These are phyloP conservation scores for Bolinopsis microptera DNA, from an alignment of 37 sponge, comb jelly and placozoan genomes.

Conservation along the genomic window DNA sequence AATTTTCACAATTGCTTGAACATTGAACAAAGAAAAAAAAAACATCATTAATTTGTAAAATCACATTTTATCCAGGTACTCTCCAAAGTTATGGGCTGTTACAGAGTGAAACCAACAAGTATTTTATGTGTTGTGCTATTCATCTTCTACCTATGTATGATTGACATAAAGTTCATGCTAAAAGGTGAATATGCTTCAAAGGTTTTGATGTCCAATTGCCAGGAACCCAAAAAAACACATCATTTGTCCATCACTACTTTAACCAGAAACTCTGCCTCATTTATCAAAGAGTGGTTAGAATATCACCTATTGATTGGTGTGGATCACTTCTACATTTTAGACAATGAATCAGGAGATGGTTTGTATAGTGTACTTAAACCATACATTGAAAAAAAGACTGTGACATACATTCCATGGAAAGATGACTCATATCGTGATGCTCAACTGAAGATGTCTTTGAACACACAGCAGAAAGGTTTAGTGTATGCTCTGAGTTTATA, in stretches of 20 bases:
- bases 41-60: no score
- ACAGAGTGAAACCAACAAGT: no score
- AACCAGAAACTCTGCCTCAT: neutral
- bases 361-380: neutral
- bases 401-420: neutral
- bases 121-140: no score
- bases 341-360: neutral
- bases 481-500: neutral
- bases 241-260: neutral
- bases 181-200: neutral
- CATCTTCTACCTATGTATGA: neutral
- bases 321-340: neutral
- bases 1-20: no score
- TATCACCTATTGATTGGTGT: neutral
- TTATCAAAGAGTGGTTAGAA: neutral
- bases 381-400: neutral
- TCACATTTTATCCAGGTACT: no score
- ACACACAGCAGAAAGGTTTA: conserved; percentile 9
- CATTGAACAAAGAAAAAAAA: no score
- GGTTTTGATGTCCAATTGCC: neutral
- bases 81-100: no score
- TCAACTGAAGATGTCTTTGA: neutral
- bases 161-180: neutral
- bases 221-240: neutral
- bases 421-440: neutral